A percentile compares a stretch with the other conserved stretches of the same genome.
phyloP scores from a whole-genome alignment of 2,797 vertebrate species.

The Epinephelus awoara region DNA sequence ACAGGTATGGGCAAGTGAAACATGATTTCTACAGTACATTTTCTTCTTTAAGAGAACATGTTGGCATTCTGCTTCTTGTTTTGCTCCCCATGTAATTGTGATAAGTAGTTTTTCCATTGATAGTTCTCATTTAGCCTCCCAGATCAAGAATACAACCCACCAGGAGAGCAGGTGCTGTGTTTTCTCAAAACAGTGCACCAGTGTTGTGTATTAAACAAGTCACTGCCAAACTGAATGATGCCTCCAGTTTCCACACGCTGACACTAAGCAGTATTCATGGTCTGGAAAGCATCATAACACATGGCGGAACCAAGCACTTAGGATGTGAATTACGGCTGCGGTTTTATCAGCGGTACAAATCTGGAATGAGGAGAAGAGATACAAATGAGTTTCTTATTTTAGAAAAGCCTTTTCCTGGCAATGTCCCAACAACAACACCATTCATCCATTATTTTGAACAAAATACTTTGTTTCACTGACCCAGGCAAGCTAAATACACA shows the following conservation, averaged over 20 bases:
- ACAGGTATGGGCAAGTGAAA: slow-evolving; percentile 82
- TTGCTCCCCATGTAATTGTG: background rate
- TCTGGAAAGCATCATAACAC: slow-evolving; percentile 75
- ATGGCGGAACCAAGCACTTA: slow-evolving; percentile 52
- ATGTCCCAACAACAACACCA: background rate
- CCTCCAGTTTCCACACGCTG: slow-evolving; percentile 43
- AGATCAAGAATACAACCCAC: background rate
- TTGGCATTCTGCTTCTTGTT: background rate
- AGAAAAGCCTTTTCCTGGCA: background rate
- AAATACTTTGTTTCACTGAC: background rate
- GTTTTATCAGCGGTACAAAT: slow-evolving; percentile 7
- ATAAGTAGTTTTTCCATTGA: background rate
- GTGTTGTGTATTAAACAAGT: slow-evolving; percentile 55
- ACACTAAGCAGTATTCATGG: slow-evolving; percentile 44
- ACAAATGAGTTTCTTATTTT: slow-evolving; percentile 45
- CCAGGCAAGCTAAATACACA: background rate
- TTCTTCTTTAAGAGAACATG: background rate
- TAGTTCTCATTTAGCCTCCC: background rate
- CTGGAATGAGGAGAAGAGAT: slow-evolving; percentile 36
- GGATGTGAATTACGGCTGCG: slow-evolving; percentile 32
- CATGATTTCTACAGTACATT: background rate
- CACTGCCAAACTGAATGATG: slow-evolving; percentile 49
- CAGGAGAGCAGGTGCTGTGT: slow-evolving; percentile 38
- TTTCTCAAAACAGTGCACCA: slow-evolving; percentile 43
- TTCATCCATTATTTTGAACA: too few species aligned